These are phyloP conservation scores for Nixonia krombeini DNA, from an alignment of 1,140 invertebrate species.

Conservation along the genomic window DNA sequence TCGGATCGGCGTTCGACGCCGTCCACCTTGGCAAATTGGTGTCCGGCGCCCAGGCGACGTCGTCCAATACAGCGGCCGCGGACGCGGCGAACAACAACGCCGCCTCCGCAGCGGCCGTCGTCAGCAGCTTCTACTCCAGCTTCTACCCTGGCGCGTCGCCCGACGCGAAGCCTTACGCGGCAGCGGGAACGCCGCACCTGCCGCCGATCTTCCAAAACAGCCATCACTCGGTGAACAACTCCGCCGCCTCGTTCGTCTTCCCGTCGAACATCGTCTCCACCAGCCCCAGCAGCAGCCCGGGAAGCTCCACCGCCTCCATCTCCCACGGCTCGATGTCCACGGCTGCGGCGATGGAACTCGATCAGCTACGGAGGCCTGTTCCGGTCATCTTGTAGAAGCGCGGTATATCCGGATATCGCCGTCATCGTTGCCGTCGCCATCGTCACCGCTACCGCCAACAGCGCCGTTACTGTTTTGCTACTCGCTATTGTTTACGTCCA, in stretches of 20 bases:
- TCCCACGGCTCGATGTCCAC: constrained; percentile 53
- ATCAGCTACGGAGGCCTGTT: constrained; percentile 71
- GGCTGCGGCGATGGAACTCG: constrained; percentile 63
- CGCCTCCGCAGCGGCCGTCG: constrained; percentile 70
- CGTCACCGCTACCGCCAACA: too few relatives aligned
- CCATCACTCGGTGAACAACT: constrained; percentile 63
- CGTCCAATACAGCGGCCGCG: constrained; percentile 48
- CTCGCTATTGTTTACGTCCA: too few relatives aligned
- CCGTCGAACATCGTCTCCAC: constrained; percentile 6
- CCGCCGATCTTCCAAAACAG: constrained; percentile 63
- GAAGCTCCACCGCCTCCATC: constrained; percentile 51
- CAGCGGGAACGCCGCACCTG: constrained; percentile 46
- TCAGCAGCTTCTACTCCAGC: constrained; percentile 77
- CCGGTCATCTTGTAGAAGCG: constrained; percentile 72
- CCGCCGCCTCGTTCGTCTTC: constrained; percentile 10
- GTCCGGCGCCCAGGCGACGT: constrained; percentile 64
- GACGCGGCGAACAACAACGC: constrained; percentile 52
- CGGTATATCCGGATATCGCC: too few relatives aligned
- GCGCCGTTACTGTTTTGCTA: too few relatives aligned
- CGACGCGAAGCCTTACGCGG: constrained; percentile 38
- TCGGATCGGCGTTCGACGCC: constrained; percentile 77
- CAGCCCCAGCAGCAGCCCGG: constrained; percentile 44
- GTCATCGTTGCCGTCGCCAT: too few relatives aligned
- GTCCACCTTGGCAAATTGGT: constrained; percentile 75
- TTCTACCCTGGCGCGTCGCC: constrained; percentile 44